These are phyloP conservation scores for Diloba caeruleocephala DNA, from an alignment of 2,888 invertebrate species.

Conservation along the genomic window DNA sequence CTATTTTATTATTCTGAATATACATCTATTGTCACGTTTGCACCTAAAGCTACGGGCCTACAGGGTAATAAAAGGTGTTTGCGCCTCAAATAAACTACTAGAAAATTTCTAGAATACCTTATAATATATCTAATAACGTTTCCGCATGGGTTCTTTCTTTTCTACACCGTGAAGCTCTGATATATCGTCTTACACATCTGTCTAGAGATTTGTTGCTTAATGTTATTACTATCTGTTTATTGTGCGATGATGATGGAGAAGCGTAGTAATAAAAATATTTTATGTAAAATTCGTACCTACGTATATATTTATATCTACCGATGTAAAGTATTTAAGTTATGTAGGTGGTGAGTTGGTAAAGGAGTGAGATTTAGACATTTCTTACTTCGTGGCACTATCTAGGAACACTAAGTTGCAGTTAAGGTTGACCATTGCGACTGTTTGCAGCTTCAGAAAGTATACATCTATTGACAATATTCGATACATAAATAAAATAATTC, in stretches of 20 bases:
- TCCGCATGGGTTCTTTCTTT: no score
- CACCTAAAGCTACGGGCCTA: no score
- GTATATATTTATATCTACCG: conserved; percentile 15
- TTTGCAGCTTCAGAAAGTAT: conserved; percentile 37
- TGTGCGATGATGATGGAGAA: conserved; percentile 4
- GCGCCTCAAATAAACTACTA: no score
- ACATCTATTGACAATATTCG: conserved; percentile 1
- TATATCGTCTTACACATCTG: conserved; percentile 17
- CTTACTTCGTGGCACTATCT: neutral
- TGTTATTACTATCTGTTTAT: conserved; percentile 36
- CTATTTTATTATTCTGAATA: no score
- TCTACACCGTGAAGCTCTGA: conserved; percentile 20
- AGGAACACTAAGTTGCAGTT: neutral
- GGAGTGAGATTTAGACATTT: neutral
- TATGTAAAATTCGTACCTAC: conserved; percentile 9
- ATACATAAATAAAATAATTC: no score
- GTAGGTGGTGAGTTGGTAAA: conserved; percentile 3
- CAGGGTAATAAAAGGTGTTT: no score
- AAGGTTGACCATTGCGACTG: conserved; percentile 1
- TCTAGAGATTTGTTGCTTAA: conserved; percentile 25
- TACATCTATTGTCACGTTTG: no score
- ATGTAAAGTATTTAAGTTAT: conserved; percentile 11
- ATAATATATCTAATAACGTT: no score
- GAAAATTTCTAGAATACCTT: no score
- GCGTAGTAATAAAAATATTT: conserved; percentile 10